These are phyloP conservation scores for Cyanistes caeruleus DNA, from an alignment of 2,113 vertebrate species.

Conservation along the genomic window DNA sequence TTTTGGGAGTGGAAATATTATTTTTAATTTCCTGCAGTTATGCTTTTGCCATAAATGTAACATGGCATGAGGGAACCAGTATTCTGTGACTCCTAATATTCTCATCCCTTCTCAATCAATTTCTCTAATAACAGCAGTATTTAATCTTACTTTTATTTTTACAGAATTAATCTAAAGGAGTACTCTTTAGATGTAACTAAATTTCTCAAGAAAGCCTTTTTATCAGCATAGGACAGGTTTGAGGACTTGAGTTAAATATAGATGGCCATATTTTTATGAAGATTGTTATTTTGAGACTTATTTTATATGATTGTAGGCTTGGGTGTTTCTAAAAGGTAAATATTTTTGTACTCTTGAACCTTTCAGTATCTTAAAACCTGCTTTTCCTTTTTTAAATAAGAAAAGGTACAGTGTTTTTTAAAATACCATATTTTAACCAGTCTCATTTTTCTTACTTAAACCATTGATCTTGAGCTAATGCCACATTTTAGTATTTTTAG, in stretches of 20 bases:
- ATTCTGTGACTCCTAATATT: not conserved
- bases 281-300: constrained; percentile 34
- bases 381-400: constrained; percentile 15
- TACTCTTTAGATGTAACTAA: not conserved
- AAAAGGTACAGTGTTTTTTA: not conserved
- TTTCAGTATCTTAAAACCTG: not conserved
- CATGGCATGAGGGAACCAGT: not conserved
- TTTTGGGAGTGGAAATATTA: not conserved
- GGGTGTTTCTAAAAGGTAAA: constrained; percentile 35
- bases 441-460: not conserved
- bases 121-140: not conserved
- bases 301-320: constrained; percentile 11
- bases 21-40: not conserved
- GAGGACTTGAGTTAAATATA: not conserved
- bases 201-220: constrained; percentile 17
- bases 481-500: not conserved
- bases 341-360: constrained; percentile 56
- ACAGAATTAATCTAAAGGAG: not conserved
- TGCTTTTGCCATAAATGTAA: not conserved
- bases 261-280: constrained; percentile 9
- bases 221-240: not conserved
- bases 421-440: not conserved
- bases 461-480: not conserved
- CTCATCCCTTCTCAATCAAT: not conserved
- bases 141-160: not conserved